Evolutionary conservation across 2,113 vertebrate genomes (phyloP), one percentile per base, ranked within the genome.

Genomic region (Globicephala melas): DNA sequence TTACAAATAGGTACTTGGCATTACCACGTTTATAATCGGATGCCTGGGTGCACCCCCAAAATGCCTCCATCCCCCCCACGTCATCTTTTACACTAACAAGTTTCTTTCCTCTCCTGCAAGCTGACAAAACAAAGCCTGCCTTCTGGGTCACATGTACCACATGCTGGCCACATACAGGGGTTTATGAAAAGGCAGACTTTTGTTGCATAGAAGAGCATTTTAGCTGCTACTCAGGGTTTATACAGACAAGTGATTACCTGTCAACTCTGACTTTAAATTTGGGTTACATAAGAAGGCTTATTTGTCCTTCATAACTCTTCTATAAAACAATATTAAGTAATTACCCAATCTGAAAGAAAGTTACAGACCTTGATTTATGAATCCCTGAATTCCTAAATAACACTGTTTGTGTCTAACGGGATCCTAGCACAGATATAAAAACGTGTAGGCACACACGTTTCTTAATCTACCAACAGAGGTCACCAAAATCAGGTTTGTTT

Each of bases 91-190:
- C n/a, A 53, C 36, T 63, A 38, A 13, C 33, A 53, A 62, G 18
- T 71, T 89, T 81, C 89, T 38, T 26, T 58, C 96, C 83, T 96
- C 25, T 58, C 67, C 96, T 47, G 28, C 25, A 89, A 13, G 12
- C 21, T 95, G 38, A 95, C 95, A 97, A 97, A 97, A 86, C 53
- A 33, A 82, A 96, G 86, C 15, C 41, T 84, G 76, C 23, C 71
- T 95, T 81, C 82, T 47, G 89, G 76, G 62, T 96, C 68, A 55
- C 74, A 80, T 31, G 36, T 88, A 95, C 86, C 74, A 58, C 95
- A 96, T 8, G 55, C 90, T 91, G 94, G 73, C 83, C 83, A 85
- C 41, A 84, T 50, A 84, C n/a, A 93, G 79, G 36, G 90, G 80
- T 86, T 95, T 62, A 96, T 50, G 67, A 88, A 73, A 97, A n/a